A percentile compares a stretch with the other conserved stretches of the same genome.
Conservation (phyloP, 2,888 invertebrate species). For the Pelosia muscerda region DNA sequence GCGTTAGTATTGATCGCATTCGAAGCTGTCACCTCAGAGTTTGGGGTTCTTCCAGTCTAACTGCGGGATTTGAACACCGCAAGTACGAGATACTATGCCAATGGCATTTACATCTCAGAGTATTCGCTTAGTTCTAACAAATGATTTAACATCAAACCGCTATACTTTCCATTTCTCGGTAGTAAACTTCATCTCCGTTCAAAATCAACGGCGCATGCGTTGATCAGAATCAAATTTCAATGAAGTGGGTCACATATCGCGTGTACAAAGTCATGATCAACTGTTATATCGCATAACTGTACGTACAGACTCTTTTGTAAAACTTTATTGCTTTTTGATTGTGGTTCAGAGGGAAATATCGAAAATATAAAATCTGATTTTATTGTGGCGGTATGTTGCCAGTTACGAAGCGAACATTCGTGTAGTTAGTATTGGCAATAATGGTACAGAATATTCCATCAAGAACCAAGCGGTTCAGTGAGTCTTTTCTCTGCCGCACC, state of each 20-base stretch:
- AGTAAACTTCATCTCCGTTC: constrained; percentile 17
- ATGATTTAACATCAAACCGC: background rate
- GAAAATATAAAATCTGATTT: background rate
- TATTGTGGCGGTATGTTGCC: background rate
- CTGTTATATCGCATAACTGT: constrained; percentile 45
- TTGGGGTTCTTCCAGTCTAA: no score
- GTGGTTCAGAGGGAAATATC: background rate
- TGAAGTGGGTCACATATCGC: constrained; percentile 41
- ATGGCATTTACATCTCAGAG: background rate
- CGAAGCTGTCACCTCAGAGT: no score
- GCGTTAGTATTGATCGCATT: no score
- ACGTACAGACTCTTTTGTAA: constrained; percentile 18
- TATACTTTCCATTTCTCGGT: constrained; percentile 18
- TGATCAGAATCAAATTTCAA: constrained; percentile 28
- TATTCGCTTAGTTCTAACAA: background rate
- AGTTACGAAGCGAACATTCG: no score
- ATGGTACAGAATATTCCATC: no score
- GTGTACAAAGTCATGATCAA: constrained; percentile 35
- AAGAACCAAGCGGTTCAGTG: no score
- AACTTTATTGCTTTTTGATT: constrained; percentile 7
- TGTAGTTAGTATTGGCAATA: no score
- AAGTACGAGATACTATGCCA: no score
- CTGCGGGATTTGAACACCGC: no score
- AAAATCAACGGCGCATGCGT: constrained; percentile 19
- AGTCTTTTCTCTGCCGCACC: no score